Base-by-base conservation (phyloP, 2,888 invertebrate genomes). In the Ectemnius lituratus region DNA sequence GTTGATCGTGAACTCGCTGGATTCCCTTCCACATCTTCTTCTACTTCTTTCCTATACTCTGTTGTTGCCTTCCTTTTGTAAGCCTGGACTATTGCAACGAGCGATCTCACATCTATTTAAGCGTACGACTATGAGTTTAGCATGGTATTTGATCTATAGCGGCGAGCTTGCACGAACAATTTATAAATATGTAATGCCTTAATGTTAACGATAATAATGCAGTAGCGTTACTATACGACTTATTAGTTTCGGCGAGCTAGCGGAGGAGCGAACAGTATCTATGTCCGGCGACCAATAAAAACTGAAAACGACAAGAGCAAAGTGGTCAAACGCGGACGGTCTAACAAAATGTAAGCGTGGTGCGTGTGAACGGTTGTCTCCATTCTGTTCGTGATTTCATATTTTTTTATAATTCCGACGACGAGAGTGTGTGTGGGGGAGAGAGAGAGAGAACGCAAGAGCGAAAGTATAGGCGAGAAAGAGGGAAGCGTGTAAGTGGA, bases 101-200 rank as follows among this genome's bases (percentile, higher is more conserved):
- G 89, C 88, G 90, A 90, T 90, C 90, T 90, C 90, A 90, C 88
- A 86, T 89, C 83, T 90, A 87, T 85, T 86, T 88, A 88, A 86
- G 84, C 86, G 73, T 84, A 83, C 81, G 79, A 82, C 77, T 81
- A 85, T 85, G 83, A 88, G 70, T 85, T 87, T 87, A 88, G 86
- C 85, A 85, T 87, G 84, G 86, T 87, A 86, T 87, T 37, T 88
- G 87, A 87, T 88, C 88, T 87, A 88, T 88, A 88, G 86, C 85
- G 86, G 87, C 85, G 86, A 86, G 85, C 82, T 84, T 83, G 87
- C 86, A 68, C 80, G 84, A 85, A 86, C 86, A 86, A 85, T 85
- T 88, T 87, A 89, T 89, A 88, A 88, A 89, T 89, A 90, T 90
- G 86, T 90, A 90, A 89, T 90, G 90, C 90, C 90, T 90, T 90